phyloP scores from a whole-genome alignment of 2,113 vertebrate species.

The Diadophis punctatus region DNA sequence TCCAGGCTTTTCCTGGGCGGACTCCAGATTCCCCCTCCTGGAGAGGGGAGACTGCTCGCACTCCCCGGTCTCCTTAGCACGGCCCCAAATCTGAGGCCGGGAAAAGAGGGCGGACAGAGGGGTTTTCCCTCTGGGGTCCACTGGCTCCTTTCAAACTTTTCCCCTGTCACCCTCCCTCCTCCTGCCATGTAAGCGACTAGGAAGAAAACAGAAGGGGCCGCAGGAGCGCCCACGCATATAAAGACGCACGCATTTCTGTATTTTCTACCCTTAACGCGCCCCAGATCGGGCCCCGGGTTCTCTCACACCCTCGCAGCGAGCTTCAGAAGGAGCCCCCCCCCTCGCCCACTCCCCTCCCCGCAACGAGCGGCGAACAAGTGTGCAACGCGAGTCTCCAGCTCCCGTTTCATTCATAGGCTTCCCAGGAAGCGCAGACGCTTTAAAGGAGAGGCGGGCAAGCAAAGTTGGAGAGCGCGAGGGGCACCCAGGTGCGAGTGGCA shows the following conservation, averaged over 20 bases:
- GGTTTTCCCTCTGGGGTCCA: neutral
- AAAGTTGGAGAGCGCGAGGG: neutral
- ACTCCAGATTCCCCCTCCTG: too few relatives aligned
- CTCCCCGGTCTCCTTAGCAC: neutral
- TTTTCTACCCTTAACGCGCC: neutral
- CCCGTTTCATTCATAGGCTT: neutral
- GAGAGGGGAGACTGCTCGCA: neutral
- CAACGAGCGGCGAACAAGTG: conserved; percentile 8
- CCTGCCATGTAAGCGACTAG: neutral
- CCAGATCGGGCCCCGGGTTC: neutral
- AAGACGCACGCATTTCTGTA: neutral
- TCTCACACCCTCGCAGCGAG: neutral
- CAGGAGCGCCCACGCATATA: neutral
- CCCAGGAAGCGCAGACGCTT: neutral
- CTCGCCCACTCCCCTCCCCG: neutral
- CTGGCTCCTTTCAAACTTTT: neutral
- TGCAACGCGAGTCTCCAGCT: neutral
- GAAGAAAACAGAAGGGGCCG: neutral
- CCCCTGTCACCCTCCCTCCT: neutral
- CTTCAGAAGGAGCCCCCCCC: neutral
- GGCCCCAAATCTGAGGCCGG: neutral
- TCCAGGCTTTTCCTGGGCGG: neutral
- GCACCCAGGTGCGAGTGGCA: neutral
- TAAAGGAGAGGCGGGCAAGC: neutral
- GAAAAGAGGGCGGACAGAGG: neutral